phyloP scores from a whole-genome alignment of 1,140 invertebrate species.

The Sitobion miscanthi region DNA sequence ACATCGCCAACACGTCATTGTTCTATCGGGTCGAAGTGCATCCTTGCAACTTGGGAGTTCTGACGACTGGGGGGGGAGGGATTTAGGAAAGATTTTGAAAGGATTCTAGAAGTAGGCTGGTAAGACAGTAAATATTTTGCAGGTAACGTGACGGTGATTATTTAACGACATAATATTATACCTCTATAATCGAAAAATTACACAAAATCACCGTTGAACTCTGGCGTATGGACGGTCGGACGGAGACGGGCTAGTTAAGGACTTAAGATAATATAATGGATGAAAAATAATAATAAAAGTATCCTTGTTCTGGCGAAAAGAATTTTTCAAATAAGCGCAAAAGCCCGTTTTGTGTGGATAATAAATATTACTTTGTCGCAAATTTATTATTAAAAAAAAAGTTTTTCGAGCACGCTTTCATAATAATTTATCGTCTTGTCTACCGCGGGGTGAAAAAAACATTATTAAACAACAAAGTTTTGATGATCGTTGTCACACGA shows the following conservation, averaged over 20 bases:
- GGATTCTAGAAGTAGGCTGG: neutral
- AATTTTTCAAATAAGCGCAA: slow-evolving; percentile 43
- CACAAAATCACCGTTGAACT: neutral
- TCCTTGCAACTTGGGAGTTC: neutral
- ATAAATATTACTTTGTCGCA: slow-evolving; percentile 53
- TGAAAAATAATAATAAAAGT: slow-evolving; percentile 5
- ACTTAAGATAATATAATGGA: neutral
- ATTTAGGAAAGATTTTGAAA: neutral
- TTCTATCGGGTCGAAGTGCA: neutral
- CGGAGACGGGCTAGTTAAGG: neutral
- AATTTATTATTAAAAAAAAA: slow-evolving; percentile 56
- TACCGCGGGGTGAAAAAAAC: slow-evolving; percentile 5
- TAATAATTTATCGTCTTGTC: slow-evolving; percentile 54
- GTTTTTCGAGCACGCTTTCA: slow-evolving; percentile 44
- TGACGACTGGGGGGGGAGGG: neutral
- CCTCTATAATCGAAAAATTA: neutral
- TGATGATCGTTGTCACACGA: slow-evolving; percentile 49
- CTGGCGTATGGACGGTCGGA: neutral
- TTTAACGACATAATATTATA: neutral
- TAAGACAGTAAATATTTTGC: rapidly evolving
- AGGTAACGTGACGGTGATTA: neutral
- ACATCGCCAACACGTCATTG: neutral
- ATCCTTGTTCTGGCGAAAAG: neutral
- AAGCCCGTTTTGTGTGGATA: slow-evolving; percentile 36
- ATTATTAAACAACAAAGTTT: slow-evolving; percentile 48